phyloP scores from a whole-genome alignment of 2,113 vertebrate genomes.

The Gavialis gangeticus region DNA sequence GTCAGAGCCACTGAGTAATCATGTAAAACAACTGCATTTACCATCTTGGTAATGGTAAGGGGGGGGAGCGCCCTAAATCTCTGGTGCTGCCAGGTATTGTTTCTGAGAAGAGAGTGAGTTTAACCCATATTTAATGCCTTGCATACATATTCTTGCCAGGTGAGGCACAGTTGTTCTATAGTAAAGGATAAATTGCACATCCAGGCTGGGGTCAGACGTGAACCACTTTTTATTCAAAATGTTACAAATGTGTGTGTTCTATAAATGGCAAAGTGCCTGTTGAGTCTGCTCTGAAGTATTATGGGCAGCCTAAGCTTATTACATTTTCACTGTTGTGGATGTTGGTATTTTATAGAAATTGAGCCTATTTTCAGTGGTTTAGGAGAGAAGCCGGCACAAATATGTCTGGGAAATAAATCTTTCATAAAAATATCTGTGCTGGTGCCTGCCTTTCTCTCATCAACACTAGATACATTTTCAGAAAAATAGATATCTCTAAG shows the following conservation, averaged over 20 bases:
- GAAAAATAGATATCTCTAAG: background rate
- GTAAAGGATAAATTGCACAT: background rate
- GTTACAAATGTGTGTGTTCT: background rate
- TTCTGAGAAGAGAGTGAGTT: background rate
- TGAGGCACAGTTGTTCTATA: background rate
- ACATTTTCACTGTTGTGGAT: background rate
- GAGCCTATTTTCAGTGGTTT: slow-evolving; percentile 22
- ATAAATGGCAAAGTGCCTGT: background rate
- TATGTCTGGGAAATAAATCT: slow-evolving; percentile 2
- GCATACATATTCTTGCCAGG: background rate
- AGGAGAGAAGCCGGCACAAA: background rate
- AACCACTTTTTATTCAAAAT: background rate
- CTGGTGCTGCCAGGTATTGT: background rate
- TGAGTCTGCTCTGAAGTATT: background rate
- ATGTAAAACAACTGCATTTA: background rate
- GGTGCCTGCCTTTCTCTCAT: background rate
- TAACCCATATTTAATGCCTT: background rate
- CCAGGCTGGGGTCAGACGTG: background rate
- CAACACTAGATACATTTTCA: background rate
- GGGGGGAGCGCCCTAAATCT: background rate
- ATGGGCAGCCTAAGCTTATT: background rate
- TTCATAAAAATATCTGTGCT: background rate
- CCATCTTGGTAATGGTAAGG: background rate
- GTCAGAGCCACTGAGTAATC: background rate
- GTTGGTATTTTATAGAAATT: background rate